A percentile compares a stretch with the other conserved stretches of the same genome.
Evolutionary conservation across 2,113 vertebrate genomes (phyloP).

Genomic region (Psilopogon haemacephalus): DNA sequence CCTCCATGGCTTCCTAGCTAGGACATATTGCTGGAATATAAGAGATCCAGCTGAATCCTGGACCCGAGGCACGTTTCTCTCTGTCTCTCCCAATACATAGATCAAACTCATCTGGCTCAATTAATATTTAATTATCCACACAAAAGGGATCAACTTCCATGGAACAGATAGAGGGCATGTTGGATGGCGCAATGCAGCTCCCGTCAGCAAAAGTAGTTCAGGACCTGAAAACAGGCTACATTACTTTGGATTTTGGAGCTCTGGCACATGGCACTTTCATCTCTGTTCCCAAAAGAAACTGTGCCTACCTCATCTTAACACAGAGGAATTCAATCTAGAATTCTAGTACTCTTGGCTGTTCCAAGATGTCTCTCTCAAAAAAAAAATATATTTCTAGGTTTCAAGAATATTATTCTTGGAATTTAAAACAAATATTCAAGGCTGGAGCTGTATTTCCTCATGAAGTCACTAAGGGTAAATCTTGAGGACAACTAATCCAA

Average conservation of each 20-base stretch:
- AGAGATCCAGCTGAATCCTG: background rate
- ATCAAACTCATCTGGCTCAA: constrained; percentile 33
- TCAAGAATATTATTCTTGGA: background rate
- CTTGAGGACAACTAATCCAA: background rate
- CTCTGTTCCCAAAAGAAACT: background rate
- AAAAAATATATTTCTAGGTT: background rate
- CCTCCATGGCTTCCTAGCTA: background rate
- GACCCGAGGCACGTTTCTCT: fast-evolving
- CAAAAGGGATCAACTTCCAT: constrained; percentile 56
- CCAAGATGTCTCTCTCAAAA: background rate
- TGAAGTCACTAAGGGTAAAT: background rate
- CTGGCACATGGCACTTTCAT: background rate
- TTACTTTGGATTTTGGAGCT: background rate
- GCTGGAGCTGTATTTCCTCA: background rate
- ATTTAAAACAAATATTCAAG: background rate
- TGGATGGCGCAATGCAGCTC: constrained; percentile 55
- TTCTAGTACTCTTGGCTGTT: background rate
- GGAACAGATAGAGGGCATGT: constrained; percentile 59
- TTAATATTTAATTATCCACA: constrained; percentile 63
- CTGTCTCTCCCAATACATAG: background rate
- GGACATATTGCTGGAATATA: background rate
- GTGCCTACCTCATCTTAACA: background rate
- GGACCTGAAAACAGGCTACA: constrained; percentile 34
- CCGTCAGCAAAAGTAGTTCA: constrained; percentile 54
- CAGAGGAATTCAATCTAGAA: background rate